A percentile compares a stretch with the other conserved stretches of the same genome.
These are phyloP conservation scores for Uromys caudimaculatus DNA, from an alignment of 2,797 vertebrate species.

Conservation along the genomic window DNA sequence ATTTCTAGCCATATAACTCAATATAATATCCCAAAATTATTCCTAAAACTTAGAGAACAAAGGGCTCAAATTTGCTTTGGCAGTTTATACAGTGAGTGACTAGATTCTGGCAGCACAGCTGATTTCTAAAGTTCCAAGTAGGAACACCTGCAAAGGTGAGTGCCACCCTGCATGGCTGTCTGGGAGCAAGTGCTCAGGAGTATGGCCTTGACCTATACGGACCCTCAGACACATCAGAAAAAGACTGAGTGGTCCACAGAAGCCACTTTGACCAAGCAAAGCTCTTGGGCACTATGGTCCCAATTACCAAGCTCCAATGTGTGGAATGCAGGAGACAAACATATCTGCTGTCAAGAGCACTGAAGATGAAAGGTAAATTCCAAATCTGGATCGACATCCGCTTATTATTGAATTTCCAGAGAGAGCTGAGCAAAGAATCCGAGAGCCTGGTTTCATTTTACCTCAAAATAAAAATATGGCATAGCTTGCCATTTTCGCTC, in stretches of 20 bases:
- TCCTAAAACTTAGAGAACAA: constrained; percentile 17
- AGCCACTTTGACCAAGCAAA: constrained; percentile 2
- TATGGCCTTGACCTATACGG: constrained; percentile 54
- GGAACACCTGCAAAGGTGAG: background rate
- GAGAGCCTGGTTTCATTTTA: background rate
- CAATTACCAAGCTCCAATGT: constrained; percentile 1
- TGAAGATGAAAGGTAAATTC: constrained; percentile 56
- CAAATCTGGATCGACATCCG: constrained; percentile 29
- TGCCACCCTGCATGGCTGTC: background rate
- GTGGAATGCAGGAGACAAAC: constrained; percentile 72
- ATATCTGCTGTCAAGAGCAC: constrained; percentile 68
- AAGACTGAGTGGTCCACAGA: constrained; percentile 30
- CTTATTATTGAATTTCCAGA: constrained; percentile 46
- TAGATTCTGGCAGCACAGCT: background rate
- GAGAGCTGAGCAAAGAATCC: background rate
- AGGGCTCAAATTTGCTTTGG: constrained; percentile 47
- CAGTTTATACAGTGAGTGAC: background rate
- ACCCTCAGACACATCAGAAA: constrained; percentile 54
- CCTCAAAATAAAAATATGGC: background rate
- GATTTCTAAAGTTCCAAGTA: background rate
- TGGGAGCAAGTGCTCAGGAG: background rate
- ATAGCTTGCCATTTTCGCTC: background rate
- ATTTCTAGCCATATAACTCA: background rate
- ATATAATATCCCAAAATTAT: constrained; percentile 47
- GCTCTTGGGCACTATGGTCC: background rate